Base-by-base conservation (phyloP, 2,888 invertebrate genomes). In the Peribatodes rhomboidaria region DNA sequence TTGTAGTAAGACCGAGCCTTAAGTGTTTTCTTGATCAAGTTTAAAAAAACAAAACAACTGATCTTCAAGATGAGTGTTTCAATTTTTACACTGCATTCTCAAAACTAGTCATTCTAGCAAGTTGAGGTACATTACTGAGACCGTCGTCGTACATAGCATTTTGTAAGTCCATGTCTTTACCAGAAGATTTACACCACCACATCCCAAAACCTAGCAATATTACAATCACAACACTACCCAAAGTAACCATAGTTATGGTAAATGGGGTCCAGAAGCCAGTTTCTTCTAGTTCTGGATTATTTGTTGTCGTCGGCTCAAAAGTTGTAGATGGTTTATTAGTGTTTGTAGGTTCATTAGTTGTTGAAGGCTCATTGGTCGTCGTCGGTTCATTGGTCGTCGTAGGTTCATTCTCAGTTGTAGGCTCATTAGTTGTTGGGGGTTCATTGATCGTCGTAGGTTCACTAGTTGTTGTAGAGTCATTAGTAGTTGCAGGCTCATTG, bases 41-140 rank as follows among this genome's bases (percentile, higher is more conserved):
- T n/a, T n/a, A n/a, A n/a, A n/a, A n/a, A n/a, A n/a, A n/a, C n/a
- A n/a, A n/a, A n/a, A n/a, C n/a, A n/a, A n/a, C n/a, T n/a, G n/a
- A n/a, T n/a, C n/a, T n/a, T n/a, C n/a, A n/a, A n/a, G n/a, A n/a
- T 7, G 35, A 6, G 7, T 2, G 13, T 3, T 46, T n/a, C 13
- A 46, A 33, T 3, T 46, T 47, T 61, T 35, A 64, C 0, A 60
- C 58, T 10, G 20, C 42, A 46, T 53, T 53, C 33, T 61, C 33
- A 14, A 42, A 35, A 59, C 63, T 68, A 35, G 61, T 52, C 11
- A 68, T 54, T 8, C 59, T 70, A 6, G 69, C 42, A 33, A 68
- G 65, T 22, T 56, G 41, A 1, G 71, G 70, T 33, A 66, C n/a
- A 53, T 74, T 66, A 22, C 70, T 65, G 4, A 16, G 14, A n/a